A percentile compares a stretch with the other conserved stretches of the same genome.
Conservation (phyloP, 1,140 invertebrate genomes). For the Drosophila pachea region DNA sequence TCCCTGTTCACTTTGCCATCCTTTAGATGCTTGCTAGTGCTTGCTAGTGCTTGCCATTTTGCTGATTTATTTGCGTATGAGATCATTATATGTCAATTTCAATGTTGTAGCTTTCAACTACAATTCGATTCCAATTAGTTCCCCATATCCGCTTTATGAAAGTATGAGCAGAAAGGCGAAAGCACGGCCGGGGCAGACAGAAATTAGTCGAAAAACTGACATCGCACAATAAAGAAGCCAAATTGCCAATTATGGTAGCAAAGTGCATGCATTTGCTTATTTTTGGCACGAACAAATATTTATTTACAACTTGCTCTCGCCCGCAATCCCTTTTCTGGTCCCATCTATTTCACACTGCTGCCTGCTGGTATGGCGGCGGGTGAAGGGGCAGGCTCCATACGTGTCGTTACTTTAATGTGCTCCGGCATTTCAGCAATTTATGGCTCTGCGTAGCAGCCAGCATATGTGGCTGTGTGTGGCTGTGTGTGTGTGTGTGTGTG, state of each 20-base stretch:
- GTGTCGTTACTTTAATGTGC: constrained; percentile 65
- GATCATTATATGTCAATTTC: no score
- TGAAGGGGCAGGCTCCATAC: constrained; percentile 32
- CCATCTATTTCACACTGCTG: constrained; percentile 2
- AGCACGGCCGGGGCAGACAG: neutral
- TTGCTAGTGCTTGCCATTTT: no score
- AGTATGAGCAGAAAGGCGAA: no score
- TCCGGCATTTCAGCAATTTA: constrained; percentile 65
- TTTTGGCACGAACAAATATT: constrained; percentile 62
- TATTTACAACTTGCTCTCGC: constrained; percentile 16
- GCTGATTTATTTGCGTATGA: no score
- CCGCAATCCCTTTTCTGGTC: constrained; percentile 2
- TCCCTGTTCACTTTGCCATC: no score
- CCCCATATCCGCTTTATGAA: no score
- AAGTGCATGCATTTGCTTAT: constrained; percentile 69
- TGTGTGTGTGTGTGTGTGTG: no score
- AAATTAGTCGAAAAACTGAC: constrained; percentile 48
- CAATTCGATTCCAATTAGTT: no score
- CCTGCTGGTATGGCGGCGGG: neutral
- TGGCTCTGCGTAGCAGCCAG: constrained; percentile 22
- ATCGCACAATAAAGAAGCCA: constrained; percentile 45
- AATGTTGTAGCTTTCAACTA: no score
- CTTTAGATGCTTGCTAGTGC: no score
- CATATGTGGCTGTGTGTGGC: no score
- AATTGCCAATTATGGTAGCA: constrained; percentile 67